Evolutionary conservation across 1,140 invertebrate species (phyloP), one percentile per base, ranked within the genome.

Genomic region (Drosophila ogumai): DNA sequence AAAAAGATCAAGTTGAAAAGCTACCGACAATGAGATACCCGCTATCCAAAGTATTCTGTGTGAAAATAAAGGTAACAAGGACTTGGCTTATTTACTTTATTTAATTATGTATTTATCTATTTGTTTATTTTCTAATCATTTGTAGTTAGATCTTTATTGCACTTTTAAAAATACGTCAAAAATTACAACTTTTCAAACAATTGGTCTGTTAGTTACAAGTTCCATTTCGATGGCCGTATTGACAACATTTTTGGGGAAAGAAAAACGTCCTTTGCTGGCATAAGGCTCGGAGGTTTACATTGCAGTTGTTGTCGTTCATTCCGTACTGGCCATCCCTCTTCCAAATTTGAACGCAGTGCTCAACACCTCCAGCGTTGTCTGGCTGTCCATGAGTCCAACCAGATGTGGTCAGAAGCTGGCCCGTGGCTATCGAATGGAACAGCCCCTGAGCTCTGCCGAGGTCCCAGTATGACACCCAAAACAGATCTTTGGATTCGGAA

Each of bases 391-490:
- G 4, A 54, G n/a, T 10, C 50, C 50, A 54, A 22, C 32, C 32
- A 22, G 50, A 22, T 15, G 19, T 15, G 17, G 19, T 38, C 32
- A 54, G 3, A 15, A 38, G 32, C 8, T 54, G 17, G 7, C 32
- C 50, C 7, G 50, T 54, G 32, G 50, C 50, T 22, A 54, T 54
- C 12, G 32, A 54, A 22, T 15, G 4, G 32, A 54, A 54, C 50
- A 9, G 4, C 0, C 50, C 50, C 17, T 9, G 13, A 6, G 50
- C 0, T 54, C 32, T 15, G 32, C 50, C 50, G 7, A 36, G 13
- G 19, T 54, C 32, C 50, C 50, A 54, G 32, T 54, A 54, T 15
- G 50, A 36, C 2, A 54, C 50, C 50, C 50, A 54, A 22, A 54
- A 54, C 13, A 36, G 19, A 36, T 54, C 50, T 0, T 22, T 1